phyloP scores from a whole-genome alignment of 2,888 invertebrate species.

The Platycheirus albimanus region DNA sequence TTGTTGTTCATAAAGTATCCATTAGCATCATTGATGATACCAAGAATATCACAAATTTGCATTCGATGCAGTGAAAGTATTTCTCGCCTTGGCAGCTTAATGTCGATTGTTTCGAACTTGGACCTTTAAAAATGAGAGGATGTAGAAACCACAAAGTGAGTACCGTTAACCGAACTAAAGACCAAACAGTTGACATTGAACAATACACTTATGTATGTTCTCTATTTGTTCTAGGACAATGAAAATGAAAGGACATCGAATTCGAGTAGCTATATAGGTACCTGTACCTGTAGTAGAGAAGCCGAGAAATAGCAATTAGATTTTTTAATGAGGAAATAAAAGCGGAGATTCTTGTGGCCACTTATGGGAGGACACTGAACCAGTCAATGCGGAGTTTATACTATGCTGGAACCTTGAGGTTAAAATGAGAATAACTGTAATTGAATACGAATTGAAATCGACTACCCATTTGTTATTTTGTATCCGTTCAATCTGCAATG shows the following conservation, averaged over 20 bases:
- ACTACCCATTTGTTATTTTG: slow-evolving; percentile 47
- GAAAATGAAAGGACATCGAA: slow-evolving; percentile 9
- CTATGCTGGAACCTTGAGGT: slow-evolving; percentile 20
- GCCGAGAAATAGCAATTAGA: slow-evolving; percentile 42
- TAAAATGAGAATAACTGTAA: slow-evolving; percentile 47
- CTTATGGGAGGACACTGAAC: slow-evolving; percentile 7
- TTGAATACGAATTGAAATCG: slow-evolving; percentile 62
- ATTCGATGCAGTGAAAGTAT: slow-evolving; percentile 10
- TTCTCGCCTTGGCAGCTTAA: background rate
- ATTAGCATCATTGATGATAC: slow-evolving; percentile 33
- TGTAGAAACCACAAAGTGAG: slow-evolving; percentile 46
- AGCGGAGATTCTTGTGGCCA: slow-evolving; percentile 62
- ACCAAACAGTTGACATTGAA: slow-evolving; percentile 54
- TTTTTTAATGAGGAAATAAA: slow-evolving; percentile 72
- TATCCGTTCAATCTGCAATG: slow-evolving; percentile 49
- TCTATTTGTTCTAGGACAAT: slow-evolving; percentile 13
- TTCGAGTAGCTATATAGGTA: too few species aligned
- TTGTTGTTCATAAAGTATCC: slow-evolving; percentile 27
- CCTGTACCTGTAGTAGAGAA: background rate
- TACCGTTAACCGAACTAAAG: slow-evolving; percentile 28
- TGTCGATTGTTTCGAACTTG: slow-evolving; percentile 1
- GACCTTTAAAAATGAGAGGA: background rate
- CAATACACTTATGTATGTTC: slow-evolving; percentile 43
- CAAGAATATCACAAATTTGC: slow-evolving; percentile 13
- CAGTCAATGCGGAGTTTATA: background rate